Percentiles rank a stretch among this genome's conserved stretches.
phyloP scores from a whole-genome alignment of 2,888 invertebrate genomes.

The Pandemis corylana region DNA sequence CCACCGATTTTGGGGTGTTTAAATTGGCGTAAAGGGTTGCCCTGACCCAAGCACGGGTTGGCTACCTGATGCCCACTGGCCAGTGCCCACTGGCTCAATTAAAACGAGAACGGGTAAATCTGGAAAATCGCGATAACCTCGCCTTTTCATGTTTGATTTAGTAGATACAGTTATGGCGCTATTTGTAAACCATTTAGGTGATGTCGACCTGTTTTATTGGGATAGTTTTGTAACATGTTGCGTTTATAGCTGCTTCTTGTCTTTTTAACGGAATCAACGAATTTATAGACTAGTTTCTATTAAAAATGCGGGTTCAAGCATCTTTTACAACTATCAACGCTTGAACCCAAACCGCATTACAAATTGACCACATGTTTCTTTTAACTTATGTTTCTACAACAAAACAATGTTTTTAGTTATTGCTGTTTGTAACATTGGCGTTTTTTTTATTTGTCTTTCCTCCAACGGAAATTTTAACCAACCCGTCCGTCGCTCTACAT shows the following conservation, averaged over 20 bases:
- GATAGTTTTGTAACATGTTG: not conserved
- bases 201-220: slow-evolving; percentile 4
- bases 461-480: slow-evolving; percentile 34
- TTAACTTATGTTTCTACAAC: too few species aligned
- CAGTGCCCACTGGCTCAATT: slow-evolving; percentile 72
- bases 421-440: too few species aligned
- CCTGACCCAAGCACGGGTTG: slow-evolving; percentile 78
- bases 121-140: slow-evolving; percentile 81
- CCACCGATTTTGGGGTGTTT: slow-evolving; percentile 81
- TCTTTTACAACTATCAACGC: not conserved
- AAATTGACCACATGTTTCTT: not conserved
- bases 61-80: slow-evolving; percentile 73
- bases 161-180: slow-evolving; percentile 56
- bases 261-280: slow-evolving; percentile 27
- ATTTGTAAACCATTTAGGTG: slow-evolving; percentile 56
- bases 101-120: slow-evolving; percentile 80
- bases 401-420: too few species aligned
- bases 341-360: not conserved
- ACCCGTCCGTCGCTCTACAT: slow-evolving; percentile 44
- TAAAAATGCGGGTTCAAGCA: too few species aligned
- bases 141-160: slow-evolving; percentile 56
- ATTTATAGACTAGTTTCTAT: slow-evolving; percentile 1
- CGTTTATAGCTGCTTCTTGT: not conserved
- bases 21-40: slow-evolving; percentile 81
- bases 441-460: not conserved